Base-by-base conservation (phyloP, 2,888 invertebrate species). In the Nysson spinosus region DNA sequence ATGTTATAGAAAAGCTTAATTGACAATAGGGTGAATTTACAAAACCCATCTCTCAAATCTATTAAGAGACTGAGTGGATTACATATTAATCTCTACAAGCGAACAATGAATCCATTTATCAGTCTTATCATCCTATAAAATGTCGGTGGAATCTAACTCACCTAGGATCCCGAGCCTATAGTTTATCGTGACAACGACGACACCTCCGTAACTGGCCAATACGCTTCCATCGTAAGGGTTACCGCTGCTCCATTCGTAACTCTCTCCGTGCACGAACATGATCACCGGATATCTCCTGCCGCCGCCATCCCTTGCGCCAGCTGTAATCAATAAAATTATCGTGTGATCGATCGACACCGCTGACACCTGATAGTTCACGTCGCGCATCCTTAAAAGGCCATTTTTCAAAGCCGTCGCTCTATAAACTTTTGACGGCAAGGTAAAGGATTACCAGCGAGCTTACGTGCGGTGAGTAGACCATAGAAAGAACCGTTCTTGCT, bases 171-270 rank as follows among this genome's bases (percentile, higher is more conserved):
- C 95, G 67, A 95, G 91, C 79, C 94, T 91, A 89, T 94, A 95
- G 90, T 95, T 95, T 86, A 95, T 91, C 89, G 92, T 96, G 86
- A 96, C 95, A 69, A 96, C 95, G 73, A 96, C 93, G 80, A 96
- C 92, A 72, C 94, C 94, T 5, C 95, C 98, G 85, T 96, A 97
- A 78, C 97, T 96, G 28, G 99, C 95, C 69, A 99, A 90, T 24
- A 98, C 96, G 51, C 96, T 94, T 50, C 97, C 99, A 85, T 99
- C 99, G 89, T 98, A 99, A 0, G 98, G 96, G 89, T 98, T 99
- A 50, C 99, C 99, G 39, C 97, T 96, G 87, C 97, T 97, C 95
- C 97, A 98, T 87, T 98, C 97, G 89, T 97, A 98, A 81, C 96
- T 96, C 87, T 95, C 96, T 2, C 98, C 98, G 84, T 98, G 98